Base-by-base conservation (phyloP, 2,888 invertebrate species). In the Mythimna impura region DNA sequence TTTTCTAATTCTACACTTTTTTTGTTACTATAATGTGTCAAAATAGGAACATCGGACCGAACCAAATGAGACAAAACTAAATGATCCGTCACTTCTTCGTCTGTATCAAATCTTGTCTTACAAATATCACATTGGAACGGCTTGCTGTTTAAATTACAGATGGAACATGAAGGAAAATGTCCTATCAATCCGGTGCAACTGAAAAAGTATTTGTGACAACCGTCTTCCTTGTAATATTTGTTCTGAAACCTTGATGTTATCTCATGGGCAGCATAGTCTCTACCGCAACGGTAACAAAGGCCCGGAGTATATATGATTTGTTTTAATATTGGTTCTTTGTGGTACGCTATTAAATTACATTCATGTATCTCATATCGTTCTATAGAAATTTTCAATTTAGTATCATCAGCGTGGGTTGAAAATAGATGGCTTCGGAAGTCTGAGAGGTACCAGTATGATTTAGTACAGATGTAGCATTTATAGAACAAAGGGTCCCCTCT, bases 401-500 rank as follows among this genome's bases (percentile, higher is more conserved):
- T 0, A n/a, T 78, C 71, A 17, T 40, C 3, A 2, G 36, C 0
- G 70, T 22, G 55, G 91, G 89, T 0, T 0, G 22, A 7, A 0
- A 55, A 43, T 0, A 93, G 50, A 58, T 94, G 94, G 0, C 89
- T 81, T 0, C 77, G 65, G 47, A 94, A 94, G 0, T 89, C 89
- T 0, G 76, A 40, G 0, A 92, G 71, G 12, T 89, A 73, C 94
- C 94, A 94, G 91, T 91, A 94, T 0, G 91, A 90, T 0, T 64
- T 25, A 0, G 73, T 22, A 52, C 94, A 94, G 0, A 91, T 74
- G 8, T 91, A 91, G 40, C 94, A 94, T 78, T 93, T 93, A 66
- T 93, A 94, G 22, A 89, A 87, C 0, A 91, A 22, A 0, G 93
- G 92, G 0, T 67, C 30, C 0, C 88, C 89, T 50, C 88, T n/a